Percentiles rank a stretch among this genome's conserved stretches.
Evolutionary conservation across 2,113 vertebrate species (phyloP).

Genomic region (Grus americana): DNA sequence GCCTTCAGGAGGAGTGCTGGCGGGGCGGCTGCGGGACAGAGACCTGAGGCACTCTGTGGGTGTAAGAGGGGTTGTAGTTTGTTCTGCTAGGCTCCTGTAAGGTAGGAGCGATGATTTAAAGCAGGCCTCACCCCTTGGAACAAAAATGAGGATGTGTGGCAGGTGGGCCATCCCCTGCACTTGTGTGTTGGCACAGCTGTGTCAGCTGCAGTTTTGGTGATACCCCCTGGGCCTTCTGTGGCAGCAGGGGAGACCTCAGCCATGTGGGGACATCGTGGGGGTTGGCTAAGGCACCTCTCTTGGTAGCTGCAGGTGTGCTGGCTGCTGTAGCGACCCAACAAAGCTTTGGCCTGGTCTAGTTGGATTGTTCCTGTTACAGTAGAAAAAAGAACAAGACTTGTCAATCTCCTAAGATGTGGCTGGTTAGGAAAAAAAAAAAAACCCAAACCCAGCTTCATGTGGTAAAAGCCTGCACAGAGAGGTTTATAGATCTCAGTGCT

Average conservation of each 20-base stretch:
- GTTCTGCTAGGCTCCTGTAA: background rate
- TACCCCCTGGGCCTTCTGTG: background rate
- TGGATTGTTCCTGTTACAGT: background rate
- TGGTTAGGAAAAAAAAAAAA: background rate
- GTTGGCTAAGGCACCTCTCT: background rate
- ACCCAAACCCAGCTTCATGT: background rate
- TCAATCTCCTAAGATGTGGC: background rate
- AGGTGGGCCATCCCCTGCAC: background rate
- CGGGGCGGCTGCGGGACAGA: background rate
- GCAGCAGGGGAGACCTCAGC: background rate
- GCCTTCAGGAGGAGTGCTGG: background rate
- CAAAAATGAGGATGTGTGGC: background rate
- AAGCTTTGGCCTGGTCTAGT: background rate
- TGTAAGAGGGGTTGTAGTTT: background rate
- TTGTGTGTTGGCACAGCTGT: background rate
- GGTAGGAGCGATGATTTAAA: background rate
- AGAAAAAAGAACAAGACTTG: background rate
- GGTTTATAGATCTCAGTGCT: background rate
- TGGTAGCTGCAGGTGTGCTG: background rate
- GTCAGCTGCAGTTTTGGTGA: background rate
- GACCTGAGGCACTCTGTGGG: background rate
- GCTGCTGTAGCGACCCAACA: background rate
- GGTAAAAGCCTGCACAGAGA: background rate
- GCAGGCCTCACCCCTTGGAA: background rate
- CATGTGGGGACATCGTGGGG: rapidly evolving